These are phyloP conservation scores for Auanema sp. DNA, from an alignment of 2,888 invertebrate species.

Conservation along the genomic window DNA sequence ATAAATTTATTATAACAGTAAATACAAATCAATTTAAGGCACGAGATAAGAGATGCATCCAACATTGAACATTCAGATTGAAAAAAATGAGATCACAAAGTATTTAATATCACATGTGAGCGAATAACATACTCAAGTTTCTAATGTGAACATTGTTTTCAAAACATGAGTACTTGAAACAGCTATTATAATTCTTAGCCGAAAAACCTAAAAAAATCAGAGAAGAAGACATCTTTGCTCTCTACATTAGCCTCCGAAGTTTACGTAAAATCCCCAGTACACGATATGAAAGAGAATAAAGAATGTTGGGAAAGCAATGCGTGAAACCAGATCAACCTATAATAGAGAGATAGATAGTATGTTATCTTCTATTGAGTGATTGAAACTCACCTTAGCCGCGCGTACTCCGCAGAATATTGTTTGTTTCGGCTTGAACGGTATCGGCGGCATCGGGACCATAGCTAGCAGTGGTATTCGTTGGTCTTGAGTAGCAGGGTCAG, in stretches of 20 bases:
- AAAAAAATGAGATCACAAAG: no score
- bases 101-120: no score
- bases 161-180: no score
- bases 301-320: slow-evolving; percentile 57
- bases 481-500: slow-evolving; percentile 13
- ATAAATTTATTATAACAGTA: no score
- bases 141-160: no score
- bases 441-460: slow-evolving; percentile 44
- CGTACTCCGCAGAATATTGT: slow-evolving; percentile 30
- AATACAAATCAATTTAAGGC: no score
- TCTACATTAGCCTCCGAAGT: slow-evolving; percentile 12
- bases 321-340: slow-evolving; percentile 55
- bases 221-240: no score
- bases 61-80: no score
- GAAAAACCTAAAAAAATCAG: no score
- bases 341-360: slow-evolving; percentile 27
- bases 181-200: background rate
- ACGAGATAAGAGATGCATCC: no score
- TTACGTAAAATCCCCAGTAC: slow-evolving; percentile 59
- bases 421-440: slow-evolving; percentile 38
- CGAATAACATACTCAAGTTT: no score
- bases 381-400: slow-evolving; percentile 37
- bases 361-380: background rate
- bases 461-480: slow-evolving; percentile 41
- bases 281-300: slow-evolving; percentile 58